Base-by-base conservation (phyloP, 2,888 invertebrate species). In the Globia sparganii region DNA sequence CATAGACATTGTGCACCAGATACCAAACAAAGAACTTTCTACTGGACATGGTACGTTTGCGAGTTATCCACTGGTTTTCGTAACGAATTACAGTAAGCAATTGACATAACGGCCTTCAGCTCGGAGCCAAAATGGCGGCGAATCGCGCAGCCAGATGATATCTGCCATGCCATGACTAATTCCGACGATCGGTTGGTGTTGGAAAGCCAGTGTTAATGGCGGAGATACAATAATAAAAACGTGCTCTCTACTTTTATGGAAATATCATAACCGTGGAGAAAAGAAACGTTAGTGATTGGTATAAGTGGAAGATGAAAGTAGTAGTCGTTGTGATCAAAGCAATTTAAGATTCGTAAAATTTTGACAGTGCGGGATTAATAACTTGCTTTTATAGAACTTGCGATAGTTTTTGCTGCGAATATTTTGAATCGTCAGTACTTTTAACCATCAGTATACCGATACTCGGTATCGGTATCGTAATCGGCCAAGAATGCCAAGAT, bases 21-120 rank as follows among this genome's bases (percentile, higher is more conserved):
- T 80, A 76, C 78, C 72, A 75, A 73, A 88, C 86, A 83, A 86
- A 78, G 77, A 74, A 86, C 90, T 90, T 90, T 91, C 91, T 88
- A 88, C 81, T 89, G 83, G 89, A 81, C 84, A 87, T 87, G 87
- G 80, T 81, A 87, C 79, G 86, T 88, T 89, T 82, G 77, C 46
- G 21, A 76, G 75, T 85, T 81, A 82, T 88, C 81, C 80, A 86
- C 74, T 72, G 78, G 77, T 77, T 76, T 86, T 84, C 83, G 85
- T 86, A 83, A 79, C 83, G 81, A 88, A 88, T 86, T 83, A 86
- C 82, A 78, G 77, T 72, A 72, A 86, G 81, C 84, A 83, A 81
- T 84, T 81, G 88, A 87, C 86, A 85, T 88, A 84, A 87, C 89
- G 90, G 85, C 92, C 90, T 92, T 90, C 88, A 83, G 83, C 75